Evolutionary conservation across 2,797 vertebrate genomes (phyloP).

Genomic region (Amblyopsis hoosieri): DNA sequence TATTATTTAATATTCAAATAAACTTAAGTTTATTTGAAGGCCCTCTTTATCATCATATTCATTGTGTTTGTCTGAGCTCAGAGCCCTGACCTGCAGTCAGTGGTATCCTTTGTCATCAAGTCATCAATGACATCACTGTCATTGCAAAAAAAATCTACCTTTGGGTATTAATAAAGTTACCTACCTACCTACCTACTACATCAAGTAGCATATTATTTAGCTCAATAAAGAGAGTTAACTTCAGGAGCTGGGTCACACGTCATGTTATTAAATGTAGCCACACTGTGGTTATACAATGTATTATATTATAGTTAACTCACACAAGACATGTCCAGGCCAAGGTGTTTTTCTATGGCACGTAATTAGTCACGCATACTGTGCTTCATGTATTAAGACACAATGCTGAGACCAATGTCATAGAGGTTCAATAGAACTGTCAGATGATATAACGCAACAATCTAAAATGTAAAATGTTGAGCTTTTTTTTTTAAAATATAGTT

Average conservation of each 20-base stretch:
- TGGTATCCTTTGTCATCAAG: background rate
- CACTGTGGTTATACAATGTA: background rate
- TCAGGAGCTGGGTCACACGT: slow-evolving; percentile 6
- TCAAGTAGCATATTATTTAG: slow-evolving; percentile 10
- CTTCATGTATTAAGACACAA: background rate
- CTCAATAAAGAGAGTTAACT: background rate
- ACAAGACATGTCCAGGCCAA: background rate
- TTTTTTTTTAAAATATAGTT: too few species aligned
- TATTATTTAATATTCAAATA: slow-evolving; percentile 14
- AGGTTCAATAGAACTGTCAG: background rate
- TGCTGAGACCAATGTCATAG: too few species aligned
- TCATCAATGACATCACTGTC: slow-evolving; percentile 6
- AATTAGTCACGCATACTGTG: slow-evolving; percentile 1
- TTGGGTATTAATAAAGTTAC: too few species aligned
- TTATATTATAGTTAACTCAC: background rate
- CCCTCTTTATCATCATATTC: slow-evolving; percentile 17
- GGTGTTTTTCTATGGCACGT: background rate
- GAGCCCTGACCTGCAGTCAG: slow-evolving; percentile 1
- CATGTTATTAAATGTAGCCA: background rate
- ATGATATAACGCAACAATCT: too few species aligned
- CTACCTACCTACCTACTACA: too few species aligned
- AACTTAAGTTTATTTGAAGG: slow-evolving; percentile 9
- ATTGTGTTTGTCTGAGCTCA: slow-evolving; percentile 10
- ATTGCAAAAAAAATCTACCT: too few species aligned
- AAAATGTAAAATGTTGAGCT: too few species aligned